These are phyloP conservation scores for Plecturocebus donacophilus DNA, from an alignment of 2,113 vertebrate species.

Conservation along the genomic window DNA sequence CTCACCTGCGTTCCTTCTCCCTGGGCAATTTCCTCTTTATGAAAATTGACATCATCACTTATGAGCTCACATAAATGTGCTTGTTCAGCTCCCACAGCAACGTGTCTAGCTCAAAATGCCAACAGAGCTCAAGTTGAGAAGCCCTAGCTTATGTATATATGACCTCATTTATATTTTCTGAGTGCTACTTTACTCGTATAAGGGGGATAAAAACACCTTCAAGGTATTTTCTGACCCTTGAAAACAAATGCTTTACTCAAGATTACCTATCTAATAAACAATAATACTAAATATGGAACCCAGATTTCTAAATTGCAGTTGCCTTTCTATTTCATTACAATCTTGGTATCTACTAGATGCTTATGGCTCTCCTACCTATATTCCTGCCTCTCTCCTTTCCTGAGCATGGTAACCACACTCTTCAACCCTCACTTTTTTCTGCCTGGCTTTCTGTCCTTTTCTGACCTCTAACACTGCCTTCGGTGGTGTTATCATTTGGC, in stretches of 20 bases:
- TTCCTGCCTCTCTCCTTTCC: not conserved
- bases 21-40: not conserved
- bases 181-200: not conserved
- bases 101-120: not conserved
- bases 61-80: not conserved
- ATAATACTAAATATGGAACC: not conserved
- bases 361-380: not conserved
- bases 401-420: not conserved
- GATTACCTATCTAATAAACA: not conserved
- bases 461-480: not conserved
- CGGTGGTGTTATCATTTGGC: not conserved
- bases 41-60: not conserved
- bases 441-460: not conserved
- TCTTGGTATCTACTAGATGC: not conserved
- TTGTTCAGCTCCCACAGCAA: not conserved
- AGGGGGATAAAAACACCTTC: not conserved
- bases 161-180: not conserved
- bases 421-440: not conserved
- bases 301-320: not conserved
- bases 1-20: not conserved
- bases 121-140: not conserved
- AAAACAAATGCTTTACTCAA: conserved; percentile 14
- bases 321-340: not conserved
- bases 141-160: not conserved
- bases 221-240: not conserved